Evolutionary conservation across 2,888 invertebrate genomes (phyloP).

Genomic region (Drosophila atripex): DNA sequence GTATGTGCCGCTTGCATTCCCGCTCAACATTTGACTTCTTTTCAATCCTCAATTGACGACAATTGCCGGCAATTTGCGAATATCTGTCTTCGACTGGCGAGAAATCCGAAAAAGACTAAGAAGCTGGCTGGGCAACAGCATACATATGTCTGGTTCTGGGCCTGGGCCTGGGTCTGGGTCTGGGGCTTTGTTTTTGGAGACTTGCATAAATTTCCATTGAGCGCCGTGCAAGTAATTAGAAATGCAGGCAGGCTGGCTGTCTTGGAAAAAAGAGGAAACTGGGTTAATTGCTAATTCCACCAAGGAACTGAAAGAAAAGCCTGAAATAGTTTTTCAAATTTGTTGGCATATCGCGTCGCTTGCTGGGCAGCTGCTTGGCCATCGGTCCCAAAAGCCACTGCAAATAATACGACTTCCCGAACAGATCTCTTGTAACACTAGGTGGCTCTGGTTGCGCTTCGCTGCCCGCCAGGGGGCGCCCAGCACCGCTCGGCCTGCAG

Average conservation of each 20-base stretch:
- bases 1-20: conserved; percentile 34
- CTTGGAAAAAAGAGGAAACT: conserved; percentile 17
- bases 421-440: background rate
- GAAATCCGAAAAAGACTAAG: conserved; percentile 11
- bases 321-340: background rate
- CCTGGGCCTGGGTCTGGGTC: background rate
- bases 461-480: conserved; percentile 25
- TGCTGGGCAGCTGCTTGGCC: too few species aligned
- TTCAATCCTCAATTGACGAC: conserved; percentile 82
- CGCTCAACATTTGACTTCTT: conserved; percentile 69
- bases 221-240: conserved; percentile 57
- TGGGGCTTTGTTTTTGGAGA: conserved; percentile 9
- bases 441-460: conserved; percentile 20
- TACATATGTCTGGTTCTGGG: background rate
- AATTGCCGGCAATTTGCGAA: conserved; percentile 70
- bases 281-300: conserved; percentile 38
- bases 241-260: conserved; percentile 18
- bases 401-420: background rate
- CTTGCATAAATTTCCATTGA: conserved; percentile 63
- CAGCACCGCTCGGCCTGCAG: conserved; percentile 19
- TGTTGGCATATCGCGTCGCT: background rate
- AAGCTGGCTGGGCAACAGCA: background rate
- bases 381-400: background rate
- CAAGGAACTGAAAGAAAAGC: background rate
- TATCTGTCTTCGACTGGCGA: conserved; percentile 24